These are phyloP conservation scores for Cinara cedri DNA, from an alignment of 2,888 invertebrate genomes.

Conservation along the genomic window DNA sequence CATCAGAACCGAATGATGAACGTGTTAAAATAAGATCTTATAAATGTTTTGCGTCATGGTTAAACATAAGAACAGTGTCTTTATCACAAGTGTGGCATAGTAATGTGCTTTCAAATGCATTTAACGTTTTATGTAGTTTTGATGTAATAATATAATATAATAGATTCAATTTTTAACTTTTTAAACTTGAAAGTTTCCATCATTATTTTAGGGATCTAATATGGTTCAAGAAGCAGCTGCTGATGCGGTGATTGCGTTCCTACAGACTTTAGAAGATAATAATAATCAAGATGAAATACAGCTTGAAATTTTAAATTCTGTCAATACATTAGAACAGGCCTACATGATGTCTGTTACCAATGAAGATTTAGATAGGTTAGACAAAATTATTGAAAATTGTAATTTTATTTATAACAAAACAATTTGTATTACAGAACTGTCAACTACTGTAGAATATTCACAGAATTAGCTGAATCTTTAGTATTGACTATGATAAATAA, in stretches of 20 bases:
- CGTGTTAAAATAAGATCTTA: constrained; percentile 51
- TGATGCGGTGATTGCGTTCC: constrained; percentile 85
- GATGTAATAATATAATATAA: constrained; percentile 22
- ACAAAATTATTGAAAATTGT: not conserved
- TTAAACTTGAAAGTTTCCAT: not conserved
- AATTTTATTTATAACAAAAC: not conserved
- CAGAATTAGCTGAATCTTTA: constrained; percentile 90
- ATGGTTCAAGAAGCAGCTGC: constrained; percentile 86
- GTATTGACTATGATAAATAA: constrained; percentile 78
- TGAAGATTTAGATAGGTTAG: constrained; percentile 86
- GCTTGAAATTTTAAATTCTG: constrained; percentile 76
- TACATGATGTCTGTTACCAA: constrained; percentile 91
- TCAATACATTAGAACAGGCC: constrained; percentile 79
- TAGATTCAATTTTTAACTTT: not conserved
- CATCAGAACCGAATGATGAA: constrained; percentile 43
- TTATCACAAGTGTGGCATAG: constrained; percentile 53
- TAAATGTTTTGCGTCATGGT: constrained; percentile 58
- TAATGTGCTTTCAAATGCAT: constrained; percentile 54
- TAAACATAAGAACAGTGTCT: constrained; percentile 49
- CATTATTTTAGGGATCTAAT: constrained; percentile 19
- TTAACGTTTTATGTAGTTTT: constrained; percentile 51
- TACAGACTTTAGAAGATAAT: constrained; percentile 81
- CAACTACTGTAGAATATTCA: constrained; percentile 93
- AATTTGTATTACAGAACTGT: constrained; percentile 69
- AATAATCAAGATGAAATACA: constrained; percentile 63